A percentile compares a stretch with the other conserved stretches of the same genome.
phyloP scores from a whole-genome alignment of 1,140 invertebrate species.

The Phymastichus coffea region DNA sequence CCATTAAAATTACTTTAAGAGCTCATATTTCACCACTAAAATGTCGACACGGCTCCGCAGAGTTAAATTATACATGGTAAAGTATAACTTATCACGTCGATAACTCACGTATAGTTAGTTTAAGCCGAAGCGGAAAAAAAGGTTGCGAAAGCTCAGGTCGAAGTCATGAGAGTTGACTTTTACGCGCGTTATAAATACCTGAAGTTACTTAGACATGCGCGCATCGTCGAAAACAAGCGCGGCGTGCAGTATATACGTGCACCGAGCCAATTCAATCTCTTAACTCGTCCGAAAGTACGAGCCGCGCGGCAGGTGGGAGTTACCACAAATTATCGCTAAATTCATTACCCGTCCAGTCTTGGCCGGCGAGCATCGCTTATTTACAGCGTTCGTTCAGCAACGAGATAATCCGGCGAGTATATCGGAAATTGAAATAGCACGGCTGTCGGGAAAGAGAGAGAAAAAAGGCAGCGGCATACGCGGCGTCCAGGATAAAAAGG shows the following conservation, averaged over 20 bases:
- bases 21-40: too few relatives aligned
- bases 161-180: constrained; percentile 7
- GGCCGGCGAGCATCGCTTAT: neutral
- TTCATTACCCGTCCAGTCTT: neutral
- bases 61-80: too few relatives aligned
- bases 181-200: constrained; percentile 19
- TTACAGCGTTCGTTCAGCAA: constrained; percentile 1
- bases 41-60: too few relatives aligned
- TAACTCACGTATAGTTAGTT: neutral
- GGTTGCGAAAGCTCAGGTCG: neutral
- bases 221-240: neutral
- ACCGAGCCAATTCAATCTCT: constrained; percentile 18
- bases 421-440: constrained; percentile 12
- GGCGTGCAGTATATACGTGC: too few relatives aligned
- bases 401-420: neutral
- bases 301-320: neutral
- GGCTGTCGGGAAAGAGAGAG: too few relatives aligned
- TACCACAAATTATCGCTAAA: constrained; percentile 15
- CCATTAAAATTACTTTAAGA: too few relatives aligned
- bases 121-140: too few relatives aligned
- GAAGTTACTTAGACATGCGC: constrained; percentile 17
- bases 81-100: neutral
- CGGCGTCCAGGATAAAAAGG: too few relatives aligned
- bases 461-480: too few relatives aligned
- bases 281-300: neutral